Base-by-base conservation (phyloP, 23 tunicate genomes). In the Clavelina lepadiformis region DNA sequence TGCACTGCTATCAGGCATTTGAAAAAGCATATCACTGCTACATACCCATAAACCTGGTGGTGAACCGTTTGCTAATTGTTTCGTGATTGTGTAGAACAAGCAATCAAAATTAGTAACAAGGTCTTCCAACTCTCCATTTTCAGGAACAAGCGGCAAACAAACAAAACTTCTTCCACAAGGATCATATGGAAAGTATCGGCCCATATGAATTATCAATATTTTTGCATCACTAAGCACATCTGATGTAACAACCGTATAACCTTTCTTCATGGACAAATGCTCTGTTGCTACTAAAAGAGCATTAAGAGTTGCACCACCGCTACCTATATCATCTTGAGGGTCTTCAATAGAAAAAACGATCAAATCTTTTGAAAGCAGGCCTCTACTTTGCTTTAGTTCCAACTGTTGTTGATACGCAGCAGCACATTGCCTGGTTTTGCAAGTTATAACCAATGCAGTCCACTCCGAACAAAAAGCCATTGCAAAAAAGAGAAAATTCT, bases 31-130 rank as follows among this genome's bases (percentile, higher is more conserved):
- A 59, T 89, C 97, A 56, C 97, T 74, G 63, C 97, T 89, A 64
- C 97, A 81, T 27, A 89, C 79, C 97, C 97, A 89, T 26, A 89
- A 52, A 2, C 97, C 97, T 0, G 89, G 79, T 3, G 83, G 97
- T 46, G 97, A 75, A 15, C 55, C 77, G 21, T 22, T 2, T 5
- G 88, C 78, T 29, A 89, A 57, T 31, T 89, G 70, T 11, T 29
- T 0, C 1, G 97, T 38, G 24, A 89, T 65, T 7, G 61, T 52
- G 26, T 69, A 11, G 57, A 41, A 81, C 19, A 89, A 26, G 28
- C 66, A 67, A 54, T 89, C 97, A 75, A 89, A 89, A 41, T 81
- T 89, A 15, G 97, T 89, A 23, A 89, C 55, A 3, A 89, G 51
- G 56, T 64, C 56, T 6, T 68, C 65, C 32, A 57, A 25, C 37